A percentile compares a stretch with the other conserved stretches of the same genome.
Evolutionary conservation across 2,113 vertebrate species (phyloP).

Genomic region (Rattus norvegicus): GRCr8 NC_086035.1:51396001-51396500

Average conservation of each 20-base stretch:
- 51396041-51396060: neutral
- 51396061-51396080: neutral
- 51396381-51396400: neutral
- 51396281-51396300: slow-evolving; percentile 13
- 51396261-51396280: neutral
- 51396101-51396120: neutral
- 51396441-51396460: neutral
- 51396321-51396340: neutral
- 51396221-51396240: neutral
- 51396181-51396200: neutral
- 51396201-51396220: neutral
- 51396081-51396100: neutral
- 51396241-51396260: neutral
- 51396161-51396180: neutral
- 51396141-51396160: slow-evolving; percentile 11
- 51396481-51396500: neutral
- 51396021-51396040: neutral
- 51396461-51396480: neutral
- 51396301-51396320: neutral
- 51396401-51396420: neutral
- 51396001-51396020: neutral
- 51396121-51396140: neutral
- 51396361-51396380: neutral
- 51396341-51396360: neutral
- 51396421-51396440: neutral